Evolutionary conservation across 2,797 vertebrate genomes (phyloP), one percentile per base, ranked within the genome.

Genomic region (Luscinia megarhynchos): DNA sequence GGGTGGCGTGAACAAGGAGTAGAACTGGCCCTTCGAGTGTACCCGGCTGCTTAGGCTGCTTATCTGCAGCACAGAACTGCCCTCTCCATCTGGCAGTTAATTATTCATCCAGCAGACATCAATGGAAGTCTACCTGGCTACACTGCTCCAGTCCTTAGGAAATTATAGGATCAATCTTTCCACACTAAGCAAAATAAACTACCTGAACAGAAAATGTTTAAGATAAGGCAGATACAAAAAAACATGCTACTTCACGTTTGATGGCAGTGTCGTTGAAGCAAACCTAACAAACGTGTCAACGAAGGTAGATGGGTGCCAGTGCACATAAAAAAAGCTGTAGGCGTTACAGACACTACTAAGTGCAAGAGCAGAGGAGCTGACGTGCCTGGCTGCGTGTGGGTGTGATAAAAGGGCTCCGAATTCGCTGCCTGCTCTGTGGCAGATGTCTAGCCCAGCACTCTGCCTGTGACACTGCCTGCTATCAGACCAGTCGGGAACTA

Each of bases 1-100:
- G 59, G 40, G 87, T 87, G 85, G 73, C 0, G 0, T 76, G 68
- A 86, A 34, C 32, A 92, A 70, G 80, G 80, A 81, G 85, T 2
- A 90, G 88, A 96, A 96, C 94, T 95, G 90, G 96, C 95, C 93
- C 77, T 93, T 95, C 94, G 13, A 84, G 93, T 90, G 90, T 20
- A 76, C 90, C 90, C 4, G 0, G 90, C 95, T 95, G 89, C 86
- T 57, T 36, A 61, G 46, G 79, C 55, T 55, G 78, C 94, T 95
- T 96, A 96, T 96, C 93, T 94, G 59, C 15, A 82, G 75, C 57
- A 73, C 36, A 58, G 81, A 90, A 78, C 91, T 88, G 77, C 83
- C 74, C 88, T 93, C 92, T 87, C 67, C 79, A 89, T 90, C 86
- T 90, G 38, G 34, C 74, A 50, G 48, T 38, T 77, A 86, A 63